Evolutionary conservation across 2,113 vertebrate species (phyloP), one percentile per base, ranked within the genome.

Genomic region (Macaca mulatta): DNA sequence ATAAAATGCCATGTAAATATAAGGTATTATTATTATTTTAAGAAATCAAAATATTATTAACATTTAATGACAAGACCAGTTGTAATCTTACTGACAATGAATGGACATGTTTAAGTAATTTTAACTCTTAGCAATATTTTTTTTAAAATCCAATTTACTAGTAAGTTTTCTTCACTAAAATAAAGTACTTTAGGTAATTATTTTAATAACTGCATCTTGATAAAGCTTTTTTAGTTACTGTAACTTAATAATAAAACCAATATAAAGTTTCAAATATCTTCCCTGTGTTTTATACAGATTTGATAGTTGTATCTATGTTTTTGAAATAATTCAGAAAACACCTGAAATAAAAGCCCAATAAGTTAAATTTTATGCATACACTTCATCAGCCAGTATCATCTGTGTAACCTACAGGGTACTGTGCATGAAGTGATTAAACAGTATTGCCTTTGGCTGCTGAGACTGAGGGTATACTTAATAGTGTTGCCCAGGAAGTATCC

Each of bases 351-450:
- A 98, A 98, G 57, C 38, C 82, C 70, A 27, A 7, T 96, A 98
- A 98, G 93, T 97, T 96, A 97, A 98, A 97, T 95, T 87, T 23
- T 93, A 97, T 96, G 92, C 32, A 61, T 79, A 45, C 32, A 83
- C 35, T 91, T 97, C 82, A 23, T 74, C 82, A 95, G 20, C 86
- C 83, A 96, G 27, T 77, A 96, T 89, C 0, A 32, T 96, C 95
- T 93, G 55, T 35, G 40, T 67, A 67, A 48, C 43, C 35, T 45
- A 70, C 2, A 61, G 70, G 38, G 45, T 23, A 57, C 2, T 52
- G 17, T 11, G 1, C 61, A 17, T 32, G 38, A 57, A 16, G 23
- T 23, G 30, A 88, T n/a, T 84, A 92, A 84, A 52, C 57, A 90
- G 32, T n/a, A 52, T 9, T 80, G 82, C 59, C 87, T 84, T 72